phyloP scores from a whole-genome alignment of 2,888 invertebrate genomes.

The Polydesmus complanatus region DNA sequence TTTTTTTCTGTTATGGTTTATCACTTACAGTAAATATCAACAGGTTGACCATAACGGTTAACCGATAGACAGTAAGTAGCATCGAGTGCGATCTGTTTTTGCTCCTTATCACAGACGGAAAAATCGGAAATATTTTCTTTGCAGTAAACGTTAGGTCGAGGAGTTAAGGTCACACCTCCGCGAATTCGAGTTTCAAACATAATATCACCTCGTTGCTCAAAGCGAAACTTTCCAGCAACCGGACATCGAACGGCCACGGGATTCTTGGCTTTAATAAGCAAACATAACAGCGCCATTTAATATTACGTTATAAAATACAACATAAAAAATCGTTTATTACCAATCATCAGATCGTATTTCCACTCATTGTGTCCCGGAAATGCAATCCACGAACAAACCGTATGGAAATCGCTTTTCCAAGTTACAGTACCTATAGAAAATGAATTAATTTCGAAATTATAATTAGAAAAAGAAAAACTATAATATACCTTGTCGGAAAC shows the following conservation, averaged over 20 bases:
- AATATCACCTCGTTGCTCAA: constrained; percentile 79
- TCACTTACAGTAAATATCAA: constrained; percentile 72
- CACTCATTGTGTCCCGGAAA: constrained; percentile 70
- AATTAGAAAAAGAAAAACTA: constrained; percentile 16
- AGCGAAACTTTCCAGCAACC: constrained; percentile 90
- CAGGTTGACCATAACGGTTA: constrained; percentile 83
- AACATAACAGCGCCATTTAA: neutral
- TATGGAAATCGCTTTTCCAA: constrained; percentile 77
- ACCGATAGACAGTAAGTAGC: constrained; percentile 94
- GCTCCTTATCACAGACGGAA: constrained; percentile 88
- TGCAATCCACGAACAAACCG: constrained; percentile 88
- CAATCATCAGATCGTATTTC: constrained; percentile 70
- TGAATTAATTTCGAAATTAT: constrained; percentile 4
- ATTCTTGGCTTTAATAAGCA: constrained; percentile 46
- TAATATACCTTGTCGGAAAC: constrained; percentile 45
- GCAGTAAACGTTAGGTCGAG: constrained; percentile 81
- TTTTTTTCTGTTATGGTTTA: constrained; percentile 1
- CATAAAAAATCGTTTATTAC: constrained; percentile 27
- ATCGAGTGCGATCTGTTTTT: constrained; percentile 85
- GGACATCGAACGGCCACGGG: constrained; percentile 89
- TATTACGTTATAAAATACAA: neutral
- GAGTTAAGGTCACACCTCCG: constrained; percentile 86
- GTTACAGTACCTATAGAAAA: constrained; percentile 66
- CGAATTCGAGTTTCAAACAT: constrained; percentile 84
- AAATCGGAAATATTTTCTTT: constrained; percentile 88